Base-by-base conservation (phyloP, 2,113 vertebrate species). In the Antennarius striatus region DNA sequence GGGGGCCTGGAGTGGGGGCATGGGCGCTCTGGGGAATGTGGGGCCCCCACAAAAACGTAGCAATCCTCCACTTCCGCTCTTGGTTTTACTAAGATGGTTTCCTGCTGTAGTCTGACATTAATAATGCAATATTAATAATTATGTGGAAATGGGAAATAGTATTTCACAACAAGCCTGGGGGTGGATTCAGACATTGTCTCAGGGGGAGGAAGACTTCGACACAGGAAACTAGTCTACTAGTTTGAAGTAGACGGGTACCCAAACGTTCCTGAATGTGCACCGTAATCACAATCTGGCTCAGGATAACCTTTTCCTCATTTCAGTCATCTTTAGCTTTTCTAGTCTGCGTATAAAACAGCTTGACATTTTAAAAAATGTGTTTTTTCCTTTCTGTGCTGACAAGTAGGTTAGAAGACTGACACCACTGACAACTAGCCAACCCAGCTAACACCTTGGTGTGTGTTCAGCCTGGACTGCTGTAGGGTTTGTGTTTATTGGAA, bases 11-110 rank as follows among this genome's bases (percentile, higher is more conserved):
- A 16, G 8, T 39, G 28, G 61, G 13, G 42, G 54, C 6, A 6
- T 6, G 16, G 36, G 0, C 7, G 82, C 83, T 81, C 69, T 65
- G 77, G 81, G 83, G 76, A 81, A 80, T 70, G 75, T 75, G 80
- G 77, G 86, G 12, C 84, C 88, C 71, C 86, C 51, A 17, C 59
- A 73, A 83, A 80, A 82, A 83, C 83, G 84, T 59, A 50, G 82
- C 82, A 81, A 79, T 79, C 73, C 71, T 75, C 73, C 36, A 69
- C 69, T 82, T 82, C 84, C 74, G 58, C 66, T 75, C 56, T 71
- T 58, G 53, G 53, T 58, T 69, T 76, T 16, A 74, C 71, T 2
- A 36, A 69, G 59, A 68, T 45, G 51, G 69, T 49, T 54, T 61
- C 14, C 65, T 57, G 58, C 54, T 56, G 77, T 54, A 71, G 46